Evolutionary conservation across 2,113 vertebrate species (phyloP), one percentile per base, ranked within the genome.

Genomic region (Nannospalax galili): DNA sequence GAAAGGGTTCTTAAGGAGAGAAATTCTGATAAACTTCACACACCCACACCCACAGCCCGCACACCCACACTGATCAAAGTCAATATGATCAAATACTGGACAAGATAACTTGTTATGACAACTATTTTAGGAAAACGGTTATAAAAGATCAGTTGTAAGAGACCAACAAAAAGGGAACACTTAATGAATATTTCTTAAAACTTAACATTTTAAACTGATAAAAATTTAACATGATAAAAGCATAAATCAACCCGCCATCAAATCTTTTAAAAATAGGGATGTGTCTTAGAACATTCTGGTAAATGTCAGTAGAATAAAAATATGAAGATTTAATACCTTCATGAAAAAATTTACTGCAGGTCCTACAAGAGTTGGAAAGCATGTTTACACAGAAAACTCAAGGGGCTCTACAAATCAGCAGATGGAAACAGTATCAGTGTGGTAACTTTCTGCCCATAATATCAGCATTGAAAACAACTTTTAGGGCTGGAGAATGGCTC

Each of bases 101-200:
- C 12, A 70, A 70, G 65, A 70, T 12, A 70, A 70, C 28, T 70
- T 30, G 35, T 7, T 1, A 69, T n/a, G 37, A 86, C 15, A 80
- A 64, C 48, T 96, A 42, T 89, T 77, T 81, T 88, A 75, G 64
- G 62, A 52, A 94, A 95, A 28, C 45, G 15, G 17, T 77, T 91
- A 78, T 52, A 14, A n/a, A 67, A 73, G 92, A 81, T 20, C 32
- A 45, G 7, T 45, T 48, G 1, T 67, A 88, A 62, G 16, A 90
- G 90, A 28, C 72, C 37, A 86, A 22, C 12, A 28, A 26, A 85
- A 15, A 88, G 5, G 70, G 22, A 72, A 58, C 35, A 52, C 7
- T 94, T 35, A 62, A 69, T 74, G 82, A 72, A 91, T 82, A 88
- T 22, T 87, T 88, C 48, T 32, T 91, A 78, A 91, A 91, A 91